Conservation (phyloP, 2,797 vertebrate genomes). For the Esox lucius region DNA sequence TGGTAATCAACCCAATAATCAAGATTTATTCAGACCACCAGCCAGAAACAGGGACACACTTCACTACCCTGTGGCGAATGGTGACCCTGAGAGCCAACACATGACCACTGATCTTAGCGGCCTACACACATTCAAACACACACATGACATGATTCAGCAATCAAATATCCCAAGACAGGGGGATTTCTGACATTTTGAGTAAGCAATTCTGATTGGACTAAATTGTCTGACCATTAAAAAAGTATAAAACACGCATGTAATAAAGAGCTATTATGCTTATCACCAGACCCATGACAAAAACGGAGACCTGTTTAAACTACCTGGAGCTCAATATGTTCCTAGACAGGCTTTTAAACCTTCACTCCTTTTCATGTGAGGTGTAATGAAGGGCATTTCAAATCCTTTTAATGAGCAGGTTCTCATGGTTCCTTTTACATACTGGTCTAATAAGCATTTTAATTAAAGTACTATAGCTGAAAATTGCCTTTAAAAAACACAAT, state of each 20-base stretch:
- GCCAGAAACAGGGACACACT: not conserved
- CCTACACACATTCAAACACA: constrained; percentile 6
- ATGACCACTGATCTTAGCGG: not conserved
- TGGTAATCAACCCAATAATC: not conserved
- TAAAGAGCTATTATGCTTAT: too few species aligned
- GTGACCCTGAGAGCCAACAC: not conserved
- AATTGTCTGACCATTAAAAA: not conserved
- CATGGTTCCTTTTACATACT: not conserved
- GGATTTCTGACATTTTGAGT: not conserved
- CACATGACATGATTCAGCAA: too few species aligned
- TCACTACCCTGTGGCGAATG: not conserved
- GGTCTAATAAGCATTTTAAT: not conserved
- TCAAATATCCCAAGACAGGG: not conserved
- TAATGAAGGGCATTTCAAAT: too few species aligned
- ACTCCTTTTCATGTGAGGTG: too few species aligned
- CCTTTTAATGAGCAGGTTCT: too few species aligned
- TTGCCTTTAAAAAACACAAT: constrained; percentile 1
- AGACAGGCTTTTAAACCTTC: too few species aligned
- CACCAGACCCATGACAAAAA: too few species aligned
- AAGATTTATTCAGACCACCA: not conserved
- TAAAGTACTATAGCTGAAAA: constrained; percentile 1
- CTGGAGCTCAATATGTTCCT: too few species aligned
- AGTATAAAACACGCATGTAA: not conserved
- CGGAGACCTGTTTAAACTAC: too few species aligned
- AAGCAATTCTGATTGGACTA: not conserved